These are phyloP conservation scores for Hedychridium roseum DNA, from an alignment of 2,888 invertebrate genomes.

Conservation along the genomic window DNA sequence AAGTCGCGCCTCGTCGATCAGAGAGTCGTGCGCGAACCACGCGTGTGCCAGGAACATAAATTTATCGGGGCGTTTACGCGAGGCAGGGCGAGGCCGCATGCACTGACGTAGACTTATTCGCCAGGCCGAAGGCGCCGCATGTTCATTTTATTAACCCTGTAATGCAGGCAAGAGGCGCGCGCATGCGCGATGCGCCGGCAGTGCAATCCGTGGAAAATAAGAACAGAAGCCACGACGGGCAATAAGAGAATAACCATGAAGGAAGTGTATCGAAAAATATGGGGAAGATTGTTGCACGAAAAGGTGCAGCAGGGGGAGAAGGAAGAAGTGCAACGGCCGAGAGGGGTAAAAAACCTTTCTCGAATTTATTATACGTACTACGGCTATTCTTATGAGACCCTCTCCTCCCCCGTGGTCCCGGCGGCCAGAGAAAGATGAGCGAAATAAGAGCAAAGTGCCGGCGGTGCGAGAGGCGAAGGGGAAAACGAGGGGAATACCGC, in stretches of 20 bases:
- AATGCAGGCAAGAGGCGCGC: constrained; percentile 47
- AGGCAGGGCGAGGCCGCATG: constrained; percentile 29
- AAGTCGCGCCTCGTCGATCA: too few relatives aligned
- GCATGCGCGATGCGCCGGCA: constrained; percentile 12
- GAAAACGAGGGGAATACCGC: too few relatives aligned
- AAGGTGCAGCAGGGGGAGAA: neutral
- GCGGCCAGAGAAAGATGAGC: too few relatives aligned
- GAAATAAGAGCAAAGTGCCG: too few relatives aligned
- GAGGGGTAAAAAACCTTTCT: too few relatives aligned
- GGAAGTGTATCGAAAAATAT: neutral
- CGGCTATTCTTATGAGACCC: neutral
- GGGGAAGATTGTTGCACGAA: neutral
- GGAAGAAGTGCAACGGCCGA: neutral
- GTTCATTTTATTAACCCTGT: constrained; percentile 54
- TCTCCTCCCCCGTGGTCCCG: too few relatives aligned
- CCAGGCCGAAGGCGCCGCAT: constrained; percentile 7
- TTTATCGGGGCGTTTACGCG: constrained; percentile 36
- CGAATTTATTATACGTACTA: neutral
- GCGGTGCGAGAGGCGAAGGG: too few relatives aligned
- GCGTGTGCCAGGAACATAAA: constrained; percentile 44
- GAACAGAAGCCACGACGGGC: too few relatives aligned
- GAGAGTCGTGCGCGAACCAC: too few relatives aligned
- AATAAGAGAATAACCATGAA: neutral
- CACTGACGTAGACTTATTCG: constrained; percentile 11
- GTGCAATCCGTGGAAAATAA: too few relatives aligned